Evolutionary conservation across 2,888 invertebrate species (phyloP), one percentile per base, ranked within the genome.

Genomic region (Augochlorella aurata): DNA sequence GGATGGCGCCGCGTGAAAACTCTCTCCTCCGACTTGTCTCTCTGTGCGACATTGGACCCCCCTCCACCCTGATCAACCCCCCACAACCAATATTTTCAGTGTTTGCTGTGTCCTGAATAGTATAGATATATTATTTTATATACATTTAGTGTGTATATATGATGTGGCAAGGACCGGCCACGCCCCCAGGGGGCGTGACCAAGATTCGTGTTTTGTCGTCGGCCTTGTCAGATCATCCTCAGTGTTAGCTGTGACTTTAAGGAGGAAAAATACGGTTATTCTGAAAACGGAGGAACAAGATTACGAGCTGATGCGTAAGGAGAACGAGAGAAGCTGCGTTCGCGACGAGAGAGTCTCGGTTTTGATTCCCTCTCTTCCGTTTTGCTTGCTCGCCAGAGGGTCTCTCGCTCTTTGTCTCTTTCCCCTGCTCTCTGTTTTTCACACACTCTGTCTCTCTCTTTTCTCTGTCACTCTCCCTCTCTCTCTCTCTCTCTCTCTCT

Each of bases 71-170:
- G 63, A 88, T 72, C 81, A 91, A 88, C 90, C 88, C 81, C 61
- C 61, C 61, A 86, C 81, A 90, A 91, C 91, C 90, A 91, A 90
- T 83, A 87, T 86, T 65, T 91, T 90, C 89, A 91, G 85, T 93
- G 92, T 93, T 92, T 90, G 92, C 90, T 93, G 93, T 93, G 83
- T 91, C 92, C 92, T 89, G 90, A 63, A 92, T 93, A 93, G 92
- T 90, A 90, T 93, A 93, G 92, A 89, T 88, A 89, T 88, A 90
- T 84, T 87, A 90, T 90, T 90, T 63, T 63, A 63, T 88, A 87
- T 86, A 88, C 79, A 90, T 89, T 88, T 90, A 90, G 89, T 85
- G 87, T 71, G 52, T 87, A 89, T 38, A 38, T 38, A 38, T 89
- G 91, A 91, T 91, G 85, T 92, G 92, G 90, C 92, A 91, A 92